Evolutionary conservation across 2,113 vertebrate genomes (phyloP).

Genomic region (Chitala chitala): DNA sequence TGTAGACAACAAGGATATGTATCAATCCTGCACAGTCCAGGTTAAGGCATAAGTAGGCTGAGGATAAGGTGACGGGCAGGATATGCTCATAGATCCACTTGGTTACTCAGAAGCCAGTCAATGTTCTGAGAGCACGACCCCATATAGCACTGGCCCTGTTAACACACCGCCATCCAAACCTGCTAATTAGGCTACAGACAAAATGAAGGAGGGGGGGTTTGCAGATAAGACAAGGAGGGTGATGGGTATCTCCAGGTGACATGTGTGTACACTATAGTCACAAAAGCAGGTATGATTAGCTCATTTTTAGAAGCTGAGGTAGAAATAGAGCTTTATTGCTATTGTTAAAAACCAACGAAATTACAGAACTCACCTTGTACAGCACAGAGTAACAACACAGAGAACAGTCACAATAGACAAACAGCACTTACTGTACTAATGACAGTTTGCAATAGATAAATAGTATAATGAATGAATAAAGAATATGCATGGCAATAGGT

Average conservation of each 20-base stretch:
- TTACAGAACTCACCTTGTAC: not conserved
- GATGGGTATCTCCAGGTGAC: conserved; percentile 2
- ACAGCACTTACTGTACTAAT: no score
- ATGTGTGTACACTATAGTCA: not conserved
- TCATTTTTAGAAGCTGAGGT: no score
- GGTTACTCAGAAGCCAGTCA: not conserved
- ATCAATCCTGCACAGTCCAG: not conserved
- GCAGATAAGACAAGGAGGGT: conserved; percentile 22
- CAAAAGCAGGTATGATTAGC: not conserved
- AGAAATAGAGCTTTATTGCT: no score
- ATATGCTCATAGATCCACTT: not conserved
- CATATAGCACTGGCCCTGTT: not conserved
- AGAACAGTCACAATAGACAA: no score
- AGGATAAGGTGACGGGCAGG: not conserved
- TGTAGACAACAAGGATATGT: not conserved
- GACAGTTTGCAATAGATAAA: no score
- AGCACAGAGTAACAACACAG: not conserved
- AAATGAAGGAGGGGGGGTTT: not conserved
- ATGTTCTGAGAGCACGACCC: not conserved
- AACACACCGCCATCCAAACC: not conserved
- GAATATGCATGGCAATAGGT: no score
- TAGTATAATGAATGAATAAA: no score
- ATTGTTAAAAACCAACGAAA: no score
- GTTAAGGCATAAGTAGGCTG: not conserved
- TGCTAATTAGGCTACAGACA: conserved; percentile 18